phyloP scores from a whole-genome alignment of 2,797 vertebrate species.

The Sylvilagus floridanus region DNA sequence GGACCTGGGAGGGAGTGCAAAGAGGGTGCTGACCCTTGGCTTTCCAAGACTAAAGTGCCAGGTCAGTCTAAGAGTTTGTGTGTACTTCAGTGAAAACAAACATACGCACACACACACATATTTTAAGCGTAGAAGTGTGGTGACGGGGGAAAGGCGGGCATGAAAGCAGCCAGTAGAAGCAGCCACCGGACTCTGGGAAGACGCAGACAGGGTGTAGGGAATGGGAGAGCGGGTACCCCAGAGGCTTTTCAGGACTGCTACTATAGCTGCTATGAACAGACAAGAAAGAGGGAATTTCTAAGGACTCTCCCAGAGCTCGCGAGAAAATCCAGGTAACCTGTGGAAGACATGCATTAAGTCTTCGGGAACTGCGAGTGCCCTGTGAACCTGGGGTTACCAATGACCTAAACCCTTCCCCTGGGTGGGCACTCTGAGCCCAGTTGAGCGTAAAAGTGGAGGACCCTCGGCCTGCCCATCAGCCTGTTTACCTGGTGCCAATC shows the following conservation, averaged over 20 bases:
- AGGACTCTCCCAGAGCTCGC: neutral
- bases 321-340: neutral
- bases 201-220: neutral
- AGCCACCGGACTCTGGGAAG: neutral
- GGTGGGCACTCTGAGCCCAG: neutral
- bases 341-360: neutral
- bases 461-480: neutral
- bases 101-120: no score
- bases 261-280: neutral
- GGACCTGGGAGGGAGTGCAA: neutral
- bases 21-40: neutral
- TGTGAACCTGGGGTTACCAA: neutral
- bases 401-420: neutral
- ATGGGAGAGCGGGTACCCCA: neutral
- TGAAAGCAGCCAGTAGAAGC: neutral
- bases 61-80: neutral
- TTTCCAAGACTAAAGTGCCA: neutral
- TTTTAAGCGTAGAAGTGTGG: neutral
- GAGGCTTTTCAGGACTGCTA: conserved; percentile 12
- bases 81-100: neutral
- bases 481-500: neutral
- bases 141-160: neutral
- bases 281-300: conserved; percentile 8
- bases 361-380: neutral
- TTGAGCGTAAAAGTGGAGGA: neutral